These are phyloP conservation scores for Eupithecia subumbrata DNA, from an alignment of 2,888 invertebrate species.

Conservation along the genomic window DNA sequence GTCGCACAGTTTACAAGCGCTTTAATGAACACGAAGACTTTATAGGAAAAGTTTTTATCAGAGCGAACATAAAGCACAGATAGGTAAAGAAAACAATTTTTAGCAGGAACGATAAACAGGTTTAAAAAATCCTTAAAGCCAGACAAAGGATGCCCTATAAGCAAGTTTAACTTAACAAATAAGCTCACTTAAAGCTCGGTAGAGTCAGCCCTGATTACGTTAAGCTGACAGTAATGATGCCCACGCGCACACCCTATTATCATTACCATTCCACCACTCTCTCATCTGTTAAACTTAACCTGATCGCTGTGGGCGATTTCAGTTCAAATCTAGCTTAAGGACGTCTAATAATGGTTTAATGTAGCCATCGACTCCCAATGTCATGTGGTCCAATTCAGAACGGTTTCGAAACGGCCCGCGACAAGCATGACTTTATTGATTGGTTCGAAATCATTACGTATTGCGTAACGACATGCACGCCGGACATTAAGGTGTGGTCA, in stretches of 20 bases:
- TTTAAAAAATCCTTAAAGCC: not conserved
- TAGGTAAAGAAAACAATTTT: too few species aligned
- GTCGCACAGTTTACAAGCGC: not conserved
- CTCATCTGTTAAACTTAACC: constrained; percentile 44
- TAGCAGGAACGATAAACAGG: not conserved
- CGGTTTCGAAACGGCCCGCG: constrained; percentile 64
- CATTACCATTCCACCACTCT: constrained; percentile 30
- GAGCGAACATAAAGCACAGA: not conserved
- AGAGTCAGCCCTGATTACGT: constrained; percentile 49
- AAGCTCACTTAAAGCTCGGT: not conserved
- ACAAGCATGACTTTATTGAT: constrained; percentile 61
- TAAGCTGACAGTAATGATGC: constrained; percentile 53
- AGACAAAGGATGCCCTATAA: not conserved
- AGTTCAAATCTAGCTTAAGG: constrained; percentile 16
- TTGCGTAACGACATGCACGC: constrained; percentile 62
- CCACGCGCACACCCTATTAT: constrained; percentile 51
- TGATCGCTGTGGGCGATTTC: constrained; percentile 47
- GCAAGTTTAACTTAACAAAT: not conserved
- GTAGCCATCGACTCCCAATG: constrained; percentile 55
- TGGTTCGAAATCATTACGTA: constrained; percentile 59
- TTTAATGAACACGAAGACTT: not conserved
- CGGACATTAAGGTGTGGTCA: constrained; percentile 67
- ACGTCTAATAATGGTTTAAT: not conserved
- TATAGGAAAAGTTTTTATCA: not conserved
- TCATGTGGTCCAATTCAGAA: constrained; percentile 57